Evolutionary conservation across 1,140 invertebrate species (phyloP), one percentile per base, ranked within the genome.

Genomic region (Pogonus chalceus): DNA sequence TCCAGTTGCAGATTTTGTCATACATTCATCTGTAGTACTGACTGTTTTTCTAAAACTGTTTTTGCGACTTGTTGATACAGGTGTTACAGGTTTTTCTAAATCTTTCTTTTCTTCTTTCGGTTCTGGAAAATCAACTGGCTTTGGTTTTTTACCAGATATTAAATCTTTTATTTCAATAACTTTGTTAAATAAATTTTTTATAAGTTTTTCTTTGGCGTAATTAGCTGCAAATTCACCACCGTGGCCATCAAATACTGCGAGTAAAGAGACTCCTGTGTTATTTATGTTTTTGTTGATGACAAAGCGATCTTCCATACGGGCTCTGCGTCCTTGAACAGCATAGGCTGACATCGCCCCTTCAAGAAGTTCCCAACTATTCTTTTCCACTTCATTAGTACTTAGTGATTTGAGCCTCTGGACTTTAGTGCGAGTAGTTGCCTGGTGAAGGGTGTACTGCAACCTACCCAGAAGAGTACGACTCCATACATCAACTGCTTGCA

Each of bases 231-330:
- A 92, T 72, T 94, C 88, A 49, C 92, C 93, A 51, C 92, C 93
- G 72, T 96, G 93, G 0, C 92, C 93, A 77, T 96, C 92, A 71
- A 95, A 96, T 52, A 96, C 83, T 35, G 90, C 92, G 76, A 90
- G 95, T 46, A 96, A 75, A 1, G 88, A 85, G 49, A 93, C 83
- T 21, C 82, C 83, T 20, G 82, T 84, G 53, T 81, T 76, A 61
- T 84, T 81, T 23, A 87, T 81, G 63, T 90, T 84, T 65, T 85
- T 80, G 56, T 88, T 81, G 24, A 90, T 79, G 37, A 88, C 86
- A 69, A 90, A 92, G 59, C 91, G 79, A 71, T 96, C 92, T 78
- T 96, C 93, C 93, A 96, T 96, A 51, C 86, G 83, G 49, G 84
- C 80, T 66, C 93, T 76, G 46, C 90, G 77, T 14, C 93, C 93